Conservation (phyloP, 2,888 invertebrate genomes). For the Dione vanillae region DNA sequence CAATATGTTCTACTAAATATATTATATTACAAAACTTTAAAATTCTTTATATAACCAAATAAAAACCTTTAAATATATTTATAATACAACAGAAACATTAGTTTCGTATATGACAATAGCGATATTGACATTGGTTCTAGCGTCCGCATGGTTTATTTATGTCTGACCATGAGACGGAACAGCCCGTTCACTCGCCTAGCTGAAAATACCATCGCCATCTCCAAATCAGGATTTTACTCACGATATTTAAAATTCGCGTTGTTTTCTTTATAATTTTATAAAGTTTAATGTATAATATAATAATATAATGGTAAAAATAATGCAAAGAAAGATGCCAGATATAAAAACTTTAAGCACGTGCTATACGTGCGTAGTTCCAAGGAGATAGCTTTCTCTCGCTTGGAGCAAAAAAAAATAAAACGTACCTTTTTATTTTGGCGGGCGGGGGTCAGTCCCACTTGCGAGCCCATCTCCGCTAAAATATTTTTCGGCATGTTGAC, state of each 20-base stretch:
- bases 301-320: not conserved
- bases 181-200: constrained; percentile 59
- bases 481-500: constrained; percentile 78
- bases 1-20: not conserved
- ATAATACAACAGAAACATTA: constrained; percentile 5
- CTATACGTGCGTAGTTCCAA: not conserved
- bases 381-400: not conserved
- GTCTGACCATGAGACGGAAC: constrained; percentile 70
- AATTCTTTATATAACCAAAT: no score
- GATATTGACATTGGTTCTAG: constrained; percentile 69
- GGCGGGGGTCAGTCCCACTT: constrained; percentile 75
- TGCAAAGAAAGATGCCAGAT: not conserved
- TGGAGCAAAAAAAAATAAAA: constrained; percentile 15
- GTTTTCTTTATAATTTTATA: not conserved
- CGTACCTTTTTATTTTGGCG: constrained; percentile 74
- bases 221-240: constrained; percentile 39
- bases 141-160: constrained; percentile 69
- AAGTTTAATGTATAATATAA: not conserved
- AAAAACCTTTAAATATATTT: no score
- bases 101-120: constrained; percentile 25
- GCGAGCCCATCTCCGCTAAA: constrained; percentile 80
- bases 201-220: constrained; percentile 58
- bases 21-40: no score
- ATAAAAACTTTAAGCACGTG: not conserved
- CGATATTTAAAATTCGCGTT: constrained; percentile 38